Evolutionary conservation across 2,888 invertebrate species (phyloP).

Genomic region (Xestia c-nigrum): DNA sequence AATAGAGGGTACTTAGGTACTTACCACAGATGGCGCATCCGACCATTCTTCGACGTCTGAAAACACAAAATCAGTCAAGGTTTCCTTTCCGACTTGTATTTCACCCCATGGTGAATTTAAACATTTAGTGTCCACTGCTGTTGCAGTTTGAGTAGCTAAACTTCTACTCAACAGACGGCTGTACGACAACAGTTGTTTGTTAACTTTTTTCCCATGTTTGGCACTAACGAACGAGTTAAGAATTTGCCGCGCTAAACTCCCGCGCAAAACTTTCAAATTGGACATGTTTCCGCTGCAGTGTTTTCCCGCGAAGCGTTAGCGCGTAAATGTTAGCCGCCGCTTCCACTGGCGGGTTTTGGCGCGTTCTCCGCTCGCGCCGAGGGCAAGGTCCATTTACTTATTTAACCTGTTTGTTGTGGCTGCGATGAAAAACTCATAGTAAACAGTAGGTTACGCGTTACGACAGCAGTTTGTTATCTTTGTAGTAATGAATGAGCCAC

Average conservation of each 20-base stretch:
- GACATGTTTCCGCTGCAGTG: constrained; percentile 82
- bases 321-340: constrained; percentile 76
- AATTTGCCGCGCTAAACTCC: constrained; percentile 83
- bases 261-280: constrained; percentile 87
- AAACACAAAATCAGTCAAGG: constrained; percentile 91
- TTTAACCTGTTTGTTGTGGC: constrained; percentile 74
- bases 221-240: constrained; percentile 71
- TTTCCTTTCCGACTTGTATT: constrained; percentile 89
- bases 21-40: constrained; percentile 92
- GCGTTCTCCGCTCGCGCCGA: constrained; percentile 72
- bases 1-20: constrained; percentile 88
- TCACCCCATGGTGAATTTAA: constrained; percentile 87
- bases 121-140: constrained; percentile 78
- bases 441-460: constrained; percentile 68
- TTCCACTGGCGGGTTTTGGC: constrained; percentile 79
- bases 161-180: constrained; percentile 73
- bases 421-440: constrained; percentile 71
- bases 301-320: constrained; percentile 78
- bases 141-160: constrained; percentile 80
- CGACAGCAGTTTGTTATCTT: constrained; percentile 64
- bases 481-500: constrained; percentile 69
- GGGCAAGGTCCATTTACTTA: constrained; percentile 85
- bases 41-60: constrained; percentile 89
- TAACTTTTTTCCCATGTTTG: constrained; percentile 76
- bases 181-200: constrained; percentile 63